Percentiles rank a stretch among this genome's conserved stretches.
Conservation (phyloP, 2,888 invertebrate genomes). For the Plagodis dolabraria region DNA sequence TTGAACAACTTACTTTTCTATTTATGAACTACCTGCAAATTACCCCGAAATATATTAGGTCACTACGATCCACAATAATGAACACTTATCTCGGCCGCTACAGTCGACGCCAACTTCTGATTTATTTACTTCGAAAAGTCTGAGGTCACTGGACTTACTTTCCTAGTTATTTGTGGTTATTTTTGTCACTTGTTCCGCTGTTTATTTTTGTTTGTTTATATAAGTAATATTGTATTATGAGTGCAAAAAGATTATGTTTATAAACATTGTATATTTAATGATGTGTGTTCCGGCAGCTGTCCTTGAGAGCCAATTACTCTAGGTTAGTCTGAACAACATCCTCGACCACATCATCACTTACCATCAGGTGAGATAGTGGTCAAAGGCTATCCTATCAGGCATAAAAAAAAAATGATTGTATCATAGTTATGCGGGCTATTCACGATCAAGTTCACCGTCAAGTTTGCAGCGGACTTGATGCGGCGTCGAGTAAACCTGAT, state of each 20-base stretch:
- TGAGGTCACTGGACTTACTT: constrained; percentile 40
- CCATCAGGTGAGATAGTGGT: no score
- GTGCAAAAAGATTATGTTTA: neutral
- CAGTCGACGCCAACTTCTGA: constrained; percentile 66
- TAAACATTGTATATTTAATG: no score
- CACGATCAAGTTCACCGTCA: no score
- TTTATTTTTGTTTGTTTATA: constrained; percentile 26
- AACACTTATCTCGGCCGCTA: constrained; percentile 65
- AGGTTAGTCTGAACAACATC: no score
- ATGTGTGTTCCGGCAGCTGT: no score
- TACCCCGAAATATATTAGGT: constrained; percentile 47
- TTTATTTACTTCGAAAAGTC: constrained; percentile 64
- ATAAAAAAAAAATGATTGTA: no score
- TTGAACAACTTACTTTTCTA: neutral
- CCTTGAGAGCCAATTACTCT: no score
- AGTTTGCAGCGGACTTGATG: no score
- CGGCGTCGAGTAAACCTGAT: no score
- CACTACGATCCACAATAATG: constrained; percentile 58
- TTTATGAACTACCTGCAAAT: constrained; percentile 45
- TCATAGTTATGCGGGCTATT: no score
- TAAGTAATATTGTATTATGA: constrained; percentile 16
- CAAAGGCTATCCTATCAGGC: no score
- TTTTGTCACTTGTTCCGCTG: constrained; percentile 23
- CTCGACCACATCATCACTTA: no score
- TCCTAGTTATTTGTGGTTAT: constrained; percentile 22